phyloP scores from a whole-genome alignment of 2,113 vertebrate species.

The Motacilla alba region DNA sequence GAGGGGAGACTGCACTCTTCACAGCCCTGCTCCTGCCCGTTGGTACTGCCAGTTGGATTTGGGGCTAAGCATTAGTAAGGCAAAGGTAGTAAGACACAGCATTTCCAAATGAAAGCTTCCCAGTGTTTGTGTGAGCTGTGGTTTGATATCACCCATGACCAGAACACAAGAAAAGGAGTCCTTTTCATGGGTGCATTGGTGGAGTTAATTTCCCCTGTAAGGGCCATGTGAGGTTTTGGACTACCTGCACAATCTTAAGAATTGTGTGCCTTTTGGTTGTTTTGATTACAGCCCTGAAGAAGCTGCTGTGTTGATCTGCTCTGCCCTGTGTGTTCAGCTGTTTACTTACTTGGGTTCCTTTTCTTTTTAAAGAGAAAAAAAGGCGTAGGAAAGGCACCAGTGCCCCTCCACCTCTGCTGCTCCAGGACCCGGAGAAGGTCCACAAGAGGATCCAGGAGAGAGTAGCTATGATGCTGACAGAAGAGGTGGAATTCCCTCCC shows the following conservation, averaged over 20 bases:
- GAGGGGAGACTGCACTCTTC: background rate
- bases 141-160: background rate
- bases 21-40: background rate
- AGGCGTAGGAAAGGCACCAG: conserved; percentile 60
- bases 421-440: conserved; percentile 76
- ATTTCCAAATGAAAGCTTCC: background rate
- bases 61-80: background rate
- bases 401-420: conserved; percentile 77
- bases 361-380: conserved; percentile 73
- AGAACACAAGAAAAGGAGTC: background rate
- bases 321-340: background rate
- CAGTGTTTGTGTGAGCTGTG: background rate
- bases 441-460: conserved; percentile 78
- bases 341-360: background rate
- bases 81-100: background rate
- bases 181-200: background rate
- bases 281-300: background rate
- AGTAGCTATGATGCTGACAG: conserved; percentile 76
- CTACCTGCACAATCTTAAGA: background rate
- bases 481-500: conserved; percentile 65
- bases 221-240: background rate
- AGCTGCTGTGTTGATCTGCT: background rate
- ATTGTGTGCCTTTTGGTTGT: background rate
- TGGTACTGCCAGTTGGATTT: background rate
- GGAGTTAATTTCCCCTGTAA: background rate